These are phyloP conservation scores for Eumerus sabulonum DNA, from an alignment of 2,888 invertebrate species.

Conservation along the genomic window DNA sequence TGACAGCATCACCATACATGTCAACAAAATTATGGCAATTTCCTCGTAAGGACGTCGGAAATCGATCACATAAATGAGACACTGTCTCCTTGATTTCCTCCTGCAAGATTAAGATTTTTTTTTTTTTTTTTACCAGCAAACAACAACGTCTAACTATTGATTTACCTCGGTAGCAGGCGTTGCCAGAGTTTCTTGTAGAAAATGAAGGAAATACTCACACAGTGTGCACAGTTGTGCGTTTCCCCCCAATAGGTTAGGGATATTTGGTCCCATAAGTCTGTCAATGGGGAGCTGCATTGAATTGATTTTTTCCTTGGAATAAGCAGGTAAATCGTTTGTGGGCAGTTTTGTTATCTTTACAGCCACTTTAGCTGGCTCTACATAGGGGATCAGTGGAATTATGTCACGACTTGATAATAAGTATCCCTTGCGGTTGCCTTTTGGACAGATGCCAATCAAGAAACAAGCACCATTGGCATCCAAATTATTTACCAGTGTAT, in stretches of 20 bases:
- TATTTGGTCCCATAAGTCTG: constrained; percentile 77
- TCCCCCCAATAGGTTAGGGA: constrained; percentile 74
- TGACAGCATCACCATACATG: constrained; percentile 88
- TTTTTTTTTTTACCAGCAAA: too few relatives aligned
- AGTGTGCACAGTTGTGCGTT: constrained; percentile 84
- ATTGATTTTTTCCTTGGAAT: constrained; percentile 74
- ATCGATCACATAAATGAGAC: constrained; percentile 84
- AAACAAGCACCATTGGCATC: constrained; percentile 86
- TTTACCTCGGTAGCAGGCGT: constrained; percentile 84
- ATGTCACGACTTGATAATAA: constrained; percentile 77
- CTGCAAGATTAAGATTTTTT: constrained; percentile 79
- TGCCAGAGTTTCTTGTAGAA: constrained; percentile 86
- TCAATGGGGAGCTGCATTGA: constrained; percentile 81
- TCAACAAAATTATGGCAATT: constrained; percentile 88
- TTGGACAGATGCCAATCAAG: constrained; percentile 81
- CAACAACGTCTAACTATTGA: not conserved
- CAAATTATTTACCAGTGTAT: constrained; percentile 84
- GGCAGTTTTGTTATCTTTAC: constrained; percentile 75
- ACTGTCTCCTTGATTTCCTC: constrained; percentile 84
- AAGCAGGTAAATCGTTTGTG: constrained; percentile 73
- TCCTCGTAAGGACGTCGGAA: constrained; percentile 82
- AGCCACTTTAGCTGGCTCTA: constrained; percentile 79
- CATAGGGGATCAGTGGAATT: constrained; percentile 82
- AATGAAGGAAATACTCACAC: constrained; percentile 91
- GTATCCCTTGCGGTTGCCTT: constrained; percentile 68